phyloP scores from a whole-genome alignment of 2,113 vertebrate species.

The Aphyosemion australe region DNA sequence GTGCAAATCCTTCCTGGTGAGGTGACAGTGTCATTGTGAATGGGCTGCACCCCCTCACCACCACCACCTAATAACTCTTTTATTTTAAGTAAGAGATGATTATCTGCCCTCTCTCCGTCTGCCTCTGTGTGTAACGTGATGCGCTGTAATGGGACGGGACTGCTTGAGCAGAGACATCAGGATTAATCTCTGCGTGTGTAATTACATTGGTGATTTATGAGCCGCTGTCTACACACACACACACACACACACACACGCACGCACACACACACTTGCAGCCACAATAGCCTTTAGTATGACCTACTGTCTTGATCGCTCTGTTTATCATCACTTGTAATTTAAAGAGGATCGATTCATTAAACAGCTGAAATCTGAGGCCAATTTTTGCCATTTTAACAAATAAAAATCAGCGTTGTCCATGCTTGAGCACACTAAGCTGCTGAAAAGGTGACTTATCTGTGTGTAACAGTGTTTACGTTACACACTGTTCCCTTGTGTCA shows the following conservation, averaged over 20 bases:
- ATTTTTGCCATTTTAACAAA: too few relatives aligned
- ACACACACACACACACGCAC: not conserved
- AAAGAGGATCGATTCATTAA: too few relatives aligned
- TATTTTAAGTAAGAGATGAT: conserved; percentile 65
- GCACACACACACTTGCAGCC: conserved; percentile 11
- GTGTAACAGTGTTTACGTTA: too few relatives aligned
- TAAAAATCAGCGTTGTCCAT: too few relatives aligned
- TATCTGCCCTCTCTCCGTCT: conserved; percentile 50
- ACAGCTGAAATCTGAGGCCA: too few relatives aligned
- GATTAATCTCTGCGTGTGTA: conserved; percentile 62
- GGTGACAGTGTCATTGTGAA: conserved; percentile 28
- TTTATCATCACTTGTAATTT: too few relatives aligned
- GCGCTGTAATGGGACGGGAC: conserved; percentile 51
- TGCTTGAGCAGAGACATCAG: conserved; percentile 64
- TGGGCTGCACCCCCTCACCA: not conserved
- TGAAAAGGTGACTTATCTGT: too few relatives aligned
- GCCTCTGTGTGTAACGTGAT: conserved; percentile 46
- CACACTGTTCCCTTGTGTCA: too few relatives aligned
- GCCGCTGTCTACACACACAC: not conserved
- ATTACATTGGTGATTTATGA: conserved; percentile 73
- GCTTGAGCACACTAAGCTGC: too few relatives aligned
- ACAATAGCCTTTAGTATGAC: too few relatives aligned
- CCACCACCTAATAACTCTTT: conserved; percentile 18
- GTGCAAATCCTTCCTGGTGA: conserved; percentile 16
- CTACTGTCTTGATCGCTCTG: too few relatives aligned